A percentile compares a stretch with the other conserved stretches of the same genome.
These are phyloP conservation scores for Caenorhabditis zanzibari DNA, from an alignment of 2,888 invertebrate genomes.

Conservation along the genomic window DNA sequence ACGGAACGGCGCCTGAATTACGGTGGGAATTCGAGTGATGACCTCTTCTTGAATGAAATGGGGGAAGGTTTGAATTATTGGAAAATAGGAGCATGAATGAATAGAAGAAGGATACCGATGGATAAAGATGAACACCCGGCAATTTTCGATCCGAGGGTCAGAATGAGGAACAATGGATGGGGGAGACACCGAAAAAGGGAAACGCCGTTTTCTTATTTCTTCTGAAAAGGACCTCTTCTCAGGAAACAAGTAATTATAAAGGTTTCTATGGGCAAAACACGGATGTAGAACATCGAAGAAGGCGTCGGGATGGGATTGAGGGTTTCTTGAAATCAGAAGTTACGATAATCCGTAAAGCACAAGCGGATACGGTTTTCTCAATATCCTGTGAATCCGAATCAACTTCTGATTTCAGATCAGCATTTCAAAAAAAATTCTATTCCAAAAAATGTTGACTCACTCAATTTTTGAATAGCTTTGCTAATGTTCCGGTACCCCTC, in stretches of 20 bases:
- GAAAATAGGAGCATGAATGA: constrained; percentile 16
- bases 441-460: too few relatives aligned
- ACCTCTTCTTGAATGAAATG: constrained; percentile 30
- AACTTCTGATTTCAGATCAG: constrained; percentile 37
- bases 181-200: constrained; percentile 18
- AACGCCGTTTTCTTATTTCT: constrained; percentile 12
- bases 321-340: too few relatives aligned
- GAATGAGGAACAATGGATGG: constrained; percentile 22
- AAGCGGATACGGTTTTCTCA: too few relatives aligned
- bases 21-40: constrained; percentile 42
- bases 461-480: too few relatives aligned
- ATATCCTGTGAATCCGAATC: constrained; percentile 28
- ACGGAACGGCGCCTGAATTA: constrained; percentile 65
- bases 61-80: constrained; percentile 43
- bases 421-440: too few relatives aligned
- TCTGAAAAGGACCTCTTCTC: background rate
- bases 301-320: too few relatives aligned
- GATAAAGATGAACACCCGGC: constrained; percentile 35
- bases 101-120: constrained; percentile 36
- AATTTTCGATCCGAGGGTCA: constrained; percentile 46
- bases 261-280: background rate
- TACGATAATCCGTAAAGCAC: too few relatives aligned
- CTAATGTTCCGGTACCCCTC: too few relatives aligned
- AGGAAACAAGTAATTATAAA: constrained; percentile 30
- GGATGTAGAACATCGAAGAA: background rate